Conservation (phyloP, 1,140 invertebrate genomes). For the Drosophila orena region DNA sequence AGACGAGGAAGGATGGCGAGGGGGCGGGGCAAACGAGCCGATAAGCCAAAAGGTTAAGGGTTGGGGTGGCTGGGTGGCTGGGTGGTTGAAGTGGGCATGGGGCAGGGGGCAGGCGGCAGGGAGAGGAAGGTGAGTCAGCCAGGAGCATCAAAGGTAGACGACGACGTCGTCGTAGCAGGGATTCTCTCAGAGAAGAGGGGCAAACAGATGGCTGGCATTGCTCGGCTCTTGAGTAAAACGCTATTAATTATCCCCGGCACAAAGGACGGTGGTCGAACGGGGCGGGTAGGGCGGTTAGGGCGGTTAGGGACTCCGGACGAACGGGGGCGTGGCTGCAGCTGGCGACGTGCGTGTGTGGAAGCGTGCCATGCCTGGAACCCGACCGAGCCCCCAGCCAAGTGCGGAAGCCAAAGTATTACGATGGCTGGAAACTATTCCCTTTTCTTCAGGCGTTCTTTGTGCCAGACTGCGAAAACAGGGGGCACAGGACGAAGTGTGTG, state of each 20-base stretch:
- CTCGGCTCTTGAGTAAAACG: constrained; percentile 77
- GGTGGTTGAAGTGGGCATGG: constrained; percentile 4
- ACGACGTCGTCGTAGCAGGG: constrained; percentile 16
- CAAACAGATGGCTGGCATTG: constrained; percentile 80
- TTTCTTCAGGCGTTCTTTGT: constrained; percentile 31
- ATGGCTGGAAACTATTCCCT: constrained; percentile 49
- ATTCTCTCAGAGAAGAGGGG: constrained; percentile 19
- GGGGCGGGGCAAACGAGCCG: constrained; percentile 35
- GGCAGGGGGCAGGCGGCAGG: not conserved
- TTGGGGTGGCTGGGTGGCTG: not conserved
- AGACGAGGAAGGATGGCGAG: not conserved
- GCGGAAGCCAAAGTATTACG: constrained; percentile 76
- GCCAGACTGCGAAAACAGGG: constrained; percentile 2
- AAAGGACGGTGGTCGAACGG: constrained; percentile 7
- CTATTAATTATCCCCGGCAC: constrained; percentile 72
- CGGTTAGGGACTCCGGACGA: too few species aligned
- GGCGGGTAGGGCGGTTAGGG: not conserved
- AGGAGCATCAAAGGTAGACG: constrained; percentile 14
- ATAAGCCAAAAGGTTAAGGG: constrained; percentile 73
- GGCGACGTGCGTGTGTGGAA: constrained; percentile 32
- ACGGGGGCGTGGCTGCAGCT: constrained; percentile 12
- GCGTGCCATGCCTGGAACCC: constrained; percentile 37
- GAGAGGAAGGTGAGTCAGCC: not conserved
- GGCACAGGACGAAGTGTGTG: not conserved
- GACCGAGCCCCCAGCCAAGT: constrained; percentile 36